Evolutionary conservation across 2,113 vertebrate species (phyloP).

Genomic region (Epinephelus cyanopodus): DNA sequence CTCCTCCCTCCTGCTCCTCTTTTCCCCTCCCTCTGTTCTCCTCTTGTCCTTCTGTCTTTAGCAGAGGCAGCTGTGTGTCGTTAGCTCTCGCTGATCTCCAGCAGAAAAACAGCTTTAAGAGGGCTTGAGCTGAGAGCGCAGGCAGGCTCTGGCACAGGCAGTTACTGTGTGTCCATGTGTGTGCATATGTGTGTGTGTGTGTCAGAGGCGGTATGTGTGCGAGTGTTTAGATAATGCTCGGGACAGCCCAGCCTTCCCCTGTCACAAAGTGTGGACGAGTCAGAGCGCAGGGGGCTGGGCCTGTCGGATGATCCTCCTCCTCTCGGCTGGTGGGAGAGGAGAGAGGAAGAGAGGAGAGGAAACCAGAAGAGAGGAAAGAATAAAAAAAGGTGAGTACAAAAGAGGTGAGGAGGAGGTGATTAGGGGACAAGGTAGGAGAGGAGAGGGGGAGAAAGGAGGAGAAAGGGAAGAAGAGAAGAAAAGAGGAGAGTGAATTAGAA

Average conservation of each 20-base stretch:
- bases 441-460: background rate
- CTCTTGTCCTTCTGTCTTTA: conserved; percentile 51
- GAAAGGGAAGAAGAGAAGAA: background rate
- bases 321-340: conserved; percentile 36
- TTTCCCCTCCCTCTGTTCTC: conserved; percentile 37
- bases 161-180: conserved; percentile 39
- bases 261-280: conserved; percentile 78
- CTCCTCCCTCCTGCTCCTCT: conserved; percentile 41
- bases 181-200: conserved; percentile 39
- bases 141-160: conserved; percentile 54
- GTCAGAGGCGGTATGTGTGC: conserved; percentile 49
- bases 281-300: conserved; percentile 74
- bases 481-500: no score
- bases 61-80: conserved; percentile 72
- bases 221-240: conserved; percentile 80
- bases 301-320: conserved; percentile 65
- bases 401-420: background rate
- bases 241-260: conserved; percentile 82
- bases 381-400: background rate
- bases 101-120: conserved; percentile 78
- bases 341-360: background rate
- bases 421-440: background rate
- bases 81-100: conserved; percentile 73
- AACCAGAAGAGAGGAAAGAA: background rate
- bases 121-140: conserved; percentile 72